phyloP scores from a whole-genome alignment of 2,888 invertebrate genomes.

The Sclerodermus sp. region DNA sequence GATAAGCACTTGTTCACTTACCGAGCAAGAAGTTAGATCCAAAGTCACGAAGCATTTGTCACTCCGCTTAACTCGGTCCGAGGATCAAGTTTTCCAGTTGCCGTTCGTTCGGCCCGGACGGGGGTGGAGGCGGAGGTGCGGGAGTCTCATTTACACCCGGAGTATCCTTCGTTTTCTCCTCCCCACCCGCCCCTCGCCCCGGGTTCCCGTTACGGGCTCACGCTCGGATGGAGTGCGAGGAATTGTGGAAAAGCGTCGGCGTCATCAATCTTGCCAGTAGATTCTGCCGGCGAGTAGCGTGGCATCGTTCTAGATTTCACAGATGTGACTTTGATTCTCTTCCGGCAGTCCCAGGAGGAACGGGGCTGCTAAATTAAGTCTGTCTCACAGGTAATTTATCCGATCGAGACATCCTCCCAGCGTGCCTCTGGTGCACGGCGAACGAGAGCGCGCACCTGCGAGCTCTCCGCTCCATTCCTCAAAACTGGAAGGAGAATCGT shows the following conservation, averaged over 20 bases:
- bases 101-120: no score
- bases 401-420: constrained; percentile 10
- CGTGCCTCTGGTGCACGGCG: no score
- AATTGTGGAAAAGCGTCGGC: constrained; percentile 8
- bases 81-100: constrained; percentile 20
- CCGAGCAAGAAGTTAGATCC: constrained; percentile 18
- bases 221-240: no score
- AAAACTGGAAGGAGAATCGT: no score
- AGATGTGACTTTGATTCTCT: constrained; percentile 58
- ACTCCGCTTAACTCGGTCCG: constrained; percentile 16
- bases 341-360: constrained; percentile 49
- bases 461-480: no score
- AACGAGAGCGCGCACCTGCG: no score
- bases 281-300: constrained; percentile 42
- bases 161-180: no score
- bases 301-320: constrained; percentile 48
- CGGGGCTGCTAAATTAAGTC: no score
- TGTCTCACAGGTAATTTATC: constrained; percentile 46
- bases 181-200: no score
- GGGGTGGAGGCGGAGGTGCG: constrained; percentile 17
- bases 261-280: constrained; percentile 54
- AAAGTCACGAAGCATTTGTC: constrained; percentile 34
- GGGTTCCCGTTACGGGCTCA: no score
- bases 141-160: constrained; percentile 20
- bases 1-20: constrained; percentile 8